phyloP scores from a whole-genome alignment of 2,113 vertebrate species.

The Hemibagrus wyckioides region DNA sequence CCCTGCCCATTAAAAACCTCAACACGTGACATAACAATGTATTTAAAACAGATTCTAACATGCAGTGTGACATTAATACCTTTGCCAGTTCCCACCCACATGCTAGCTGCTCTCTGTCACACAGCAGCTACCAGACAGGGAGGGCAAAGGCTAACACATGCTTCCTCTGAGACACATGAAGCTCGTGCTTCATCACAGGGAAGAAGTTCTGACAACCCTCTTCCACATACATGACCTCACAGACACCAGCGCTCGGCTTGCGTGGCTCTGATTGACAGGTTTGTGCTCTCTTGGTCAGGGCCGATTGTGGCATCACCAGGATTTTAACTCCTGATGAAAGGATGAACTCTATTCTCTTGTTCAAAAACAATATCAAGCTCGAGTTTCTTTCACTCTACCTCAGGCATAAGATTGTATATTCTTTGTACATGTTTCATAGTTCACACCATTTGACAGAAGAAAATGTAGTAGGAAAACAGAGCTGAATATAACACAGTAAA shows the following conservation, averaged over 20 bases:
- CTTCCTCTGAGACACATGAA: neutral
- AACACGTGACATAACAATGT: neutral
- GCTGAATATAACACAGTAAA: too few relatives aligned
- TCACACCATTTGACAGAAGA: too few relatives aligned
- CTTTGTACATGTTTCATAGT: too few relatives aligned
- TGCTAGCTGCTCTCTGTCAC: neutral
- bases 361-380: too few relatives aligned
- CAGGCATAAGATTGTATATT: too few relatives aligned
- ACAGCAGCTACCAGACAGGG: neutral
- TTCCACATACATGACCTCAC: neutral
- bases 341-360: neutral
- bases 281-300: neutral
- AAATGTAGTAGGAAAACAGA: too few relatives aligned
- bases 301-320: neutral
- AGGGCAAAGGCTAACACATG: neutral
- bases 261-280: neutral
- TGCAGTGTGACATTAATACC: neutral
- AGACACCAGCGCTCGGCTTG: neutral
- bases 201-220: neutral
- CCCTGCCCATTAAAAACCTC: neutral
- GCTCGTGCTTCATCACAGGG: neutral
- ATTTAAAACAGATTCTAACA: neutral
- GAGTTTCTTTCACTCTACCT: too few relatives aligned
- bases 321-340: neutral
- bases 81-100: neutral